phyloP scores from a whole-genome alignment of 2,888 invertebrate species.

The Ypsolopha scabrella region DNA sequence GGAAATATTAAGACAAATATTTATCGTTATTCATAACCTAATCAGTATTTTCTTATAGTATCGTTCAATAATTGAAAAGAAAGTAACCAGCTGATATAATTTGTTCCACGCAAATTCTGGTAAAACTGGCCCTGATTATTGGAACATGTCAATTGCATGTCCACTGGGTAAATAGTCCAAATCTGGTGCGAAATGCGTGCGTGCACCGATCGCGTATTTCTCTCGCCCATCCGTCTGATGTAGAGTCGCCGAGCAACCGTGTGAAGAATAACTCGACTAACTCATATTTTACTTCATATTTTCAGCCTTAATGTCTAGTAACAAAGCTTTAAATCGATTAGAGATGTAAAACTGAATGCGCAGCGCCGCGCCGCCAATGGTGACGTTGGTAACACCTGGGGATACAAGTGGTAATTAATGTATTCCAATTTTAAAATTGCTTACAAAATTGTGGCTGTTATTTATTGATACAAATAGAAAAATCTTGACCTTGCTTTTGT shows the following conservation, averaged over 20 bases:
- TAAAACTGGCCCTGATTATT: too few relatives aligned
- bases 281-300: neutral
- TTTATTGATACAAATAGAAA: too few relatives aligned
- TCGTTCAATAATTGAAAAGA: too few relatives aligned
- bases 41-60: too few relatives aligned
- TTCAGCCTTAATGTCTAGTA: neutral
- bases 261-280: neutral
- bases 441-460: too few relatives aligned
- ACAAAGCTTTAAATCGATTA: conserved; percentile 11
- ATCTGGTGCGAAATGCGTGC: conserved; percentile 24
- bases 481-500: too few relatives aligned
- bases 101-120: too few relatives aligned
- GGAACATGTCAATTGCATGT: too few relatives aligned
- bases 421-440: too few relatives aligned
- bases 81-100: too few relatives aligned
- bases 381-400: neutral
- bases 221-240: neutral
- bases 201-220: conserved; percentile 21
- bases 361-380: conserved; percentile 1
- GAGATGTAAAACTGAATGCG: conserved; percentile 7
- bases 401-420: neutral
- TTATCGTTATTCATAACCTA: too few relatives aligned
- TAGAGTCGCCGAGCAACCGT: neutral
- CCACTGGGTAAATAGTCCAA: neutral
- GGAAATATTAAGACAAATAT: too few relatives aligned